Base-by-base conservation (phyloP, 2,113 vertebrate genomes). In the Chrysemys picta region DNA sequence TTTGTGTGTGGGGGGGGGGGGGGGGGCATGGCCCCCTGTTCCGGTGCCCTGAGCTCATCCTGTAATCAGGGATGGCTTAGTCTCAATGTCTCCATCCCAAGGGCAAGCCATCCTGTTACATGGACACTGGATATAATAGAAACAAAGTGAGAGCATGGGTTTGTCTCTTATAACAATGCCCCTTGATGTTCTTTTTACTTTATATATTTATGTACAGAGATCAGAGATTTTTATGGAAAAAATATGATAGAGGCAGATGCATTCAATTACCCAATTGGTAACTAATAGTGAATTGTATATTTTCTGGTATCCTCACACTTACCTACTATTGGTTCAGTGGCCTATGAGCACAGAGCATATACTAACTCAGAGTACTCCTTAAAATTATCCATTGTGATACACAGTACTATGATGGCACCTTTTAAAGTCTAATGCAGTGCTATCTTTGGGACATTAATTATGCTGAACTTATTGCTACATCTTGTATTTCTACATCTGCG, bases 401-500 rank as follows among this genome's bases (percentile, higher is more conserved):
- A 59, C 54, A 42, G 22, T 56, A 29, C 59, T 24, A 85, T 78
- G 57, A 91, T 93, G 89, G 27, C 5, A 92, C 88, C 72, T 95
- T 90, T 65, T 79, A 82, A 93, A 80, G 22, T 95, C 88, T 96
- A 95, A 94, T 85, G 65, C 65, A 88, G 57, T 59, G 12, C 54
- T 92, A 90, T 97, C 93, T 97, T 94, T 75, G 86, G 96, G 94
- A 91, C 12, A 94, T 93, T 97, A 96, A 95, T 97, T 97, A 96
- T 97, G 94, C 83, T 80, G 83, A 97, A 87, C 91, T 91, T 93
- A 96, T 93, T 94, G 79, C 89, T 97, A 62, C 79, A 95, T 96
- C 93, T 97, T 95, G 79, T 97, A 97, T 96, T 98, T 98, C 98
- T 97, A 97, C 76, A 89, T 96, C 89, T 93, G 49, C 57, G 93